A percentile compares a stretch with the other conserved stretches of the same genome.
phyloP scores from a whole-genome alignment of 2,113 vertebrate species.

The Ameiurus melas region DNA sequence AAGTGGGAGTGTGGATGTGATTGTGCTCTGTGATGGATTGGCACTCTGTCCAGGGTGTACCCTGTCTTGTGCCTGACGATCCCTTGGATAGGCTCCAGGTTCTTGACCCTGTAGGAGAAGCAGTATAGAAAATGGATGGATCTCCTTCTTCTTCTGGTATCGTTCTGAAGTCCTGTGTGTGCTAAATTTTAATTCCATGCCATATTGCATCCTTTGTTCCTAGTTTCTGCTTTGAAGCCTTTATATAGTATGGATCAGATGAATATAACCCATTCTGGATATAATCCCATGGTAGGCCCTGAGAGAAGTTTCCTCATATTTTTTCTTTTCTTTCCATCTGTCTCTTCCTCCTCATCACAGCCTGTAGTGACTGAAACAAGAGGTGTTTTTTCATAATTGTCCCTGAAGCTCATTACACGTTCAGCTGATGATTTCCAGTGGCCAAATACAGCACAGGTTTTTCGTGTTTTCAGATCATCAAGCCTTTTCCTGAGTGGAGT shows the following conservation, averaged over 20 bases:
- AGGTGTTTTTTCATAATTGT: neutral
- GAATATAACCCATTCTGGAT: neutral
- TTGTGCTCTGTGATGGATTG: no score
- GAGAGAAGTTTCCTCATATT: neutral
- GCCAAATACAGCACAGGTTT: neutral
- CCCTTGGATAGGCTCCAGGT: no score
- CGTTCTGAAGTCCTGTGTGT: neutral
- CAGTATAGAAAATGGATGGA: no score
- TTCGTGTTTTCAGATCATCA: neutral
- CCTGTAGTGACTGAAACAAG: neutral
- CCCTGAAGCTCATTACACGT: neutral
- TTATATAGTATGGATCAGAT: neutral
- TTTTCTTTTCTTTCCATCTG: neutral
- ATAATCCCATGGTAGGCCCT: neutral
- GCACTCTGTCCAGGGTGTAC: no score
- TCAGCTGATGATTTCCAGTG: neutral
- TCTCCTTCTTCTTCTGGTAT: no score
- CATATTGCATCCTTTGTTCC: neutral
- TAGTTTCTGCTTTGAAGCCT: neutral
- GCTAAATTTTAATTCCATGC: neutral
- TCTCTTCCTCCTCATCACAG: neutral
- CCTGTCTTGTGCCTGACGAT: no score
- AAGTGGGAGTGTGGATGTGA: no score
- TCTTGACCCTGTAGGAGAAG: no score
- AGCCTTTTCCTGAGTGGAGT: neutral